Percentiles rank a stretch among this genome's conserved stretches.
phyloP scores from a whole-genome alignment of 2,888 invertebrate genomes.

The Agrypnus murinus region DNA sequence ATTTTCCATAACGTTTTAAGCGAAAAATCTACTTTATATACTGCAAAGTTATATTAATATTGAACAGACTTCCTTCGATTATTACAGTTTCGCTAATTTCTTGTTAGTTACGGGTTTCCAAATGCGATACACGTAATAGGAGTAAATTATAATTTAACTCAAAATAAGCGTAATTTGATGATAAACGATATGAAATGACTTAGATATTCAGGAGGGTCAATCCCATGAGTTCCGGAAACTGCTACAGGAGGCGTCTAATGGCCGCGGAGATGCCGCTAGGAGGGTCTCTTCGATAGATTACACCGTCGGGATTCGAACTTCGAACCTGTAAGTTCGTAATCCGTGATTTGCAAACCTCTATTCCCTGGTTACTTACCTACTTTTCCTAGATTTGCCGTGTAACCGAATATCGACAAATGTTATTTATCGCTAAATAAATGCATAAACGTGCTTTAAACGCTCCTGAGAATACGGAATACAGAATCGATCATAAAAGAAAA shows the following conservation, averaged over 20 bases:
- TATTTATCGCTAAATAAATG: conserved; percentile 26
- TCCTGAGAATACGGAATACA: no score
- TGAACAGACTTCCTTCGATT: no score
- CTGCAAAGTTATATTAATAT: no score
- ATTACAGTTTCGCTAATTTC: not conserved
- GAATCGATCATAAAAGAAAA: no score
- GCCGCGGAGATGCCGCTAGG: conserved; percentile 66
- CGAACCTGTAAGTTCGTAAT: conserved; percentile 68
- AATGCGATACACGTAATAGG: conserved; percentile 21
- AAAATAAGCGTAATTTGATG: conserved; percentile 66
- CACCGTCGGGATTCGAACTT: conserved; percentile 69
- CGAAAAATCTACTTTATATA: no score
- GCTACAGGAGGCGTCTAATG: conserved; percentile 63
- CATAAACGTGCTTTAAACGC: not conserved
- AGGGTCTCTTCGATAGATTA: conserved; percentile 68
- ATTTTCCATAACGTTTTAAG: no score
- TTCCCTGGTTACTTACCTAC: conserved; percentile 50
- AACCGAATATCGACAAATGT: conserved; percentile 12
- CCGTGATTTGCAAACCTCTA: conserved; percentile 68
- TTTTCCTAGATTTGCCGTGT: conserved; percentile 35
- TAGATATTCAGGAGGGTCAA: conserved; percentile 65
- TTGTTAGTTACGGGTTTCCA: conserved; percentile 10
- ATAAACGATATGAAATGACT: conserved; percentile 66
- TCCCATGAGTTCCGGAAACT: conserved; percentile 62
- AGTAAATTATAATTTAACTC: conserved; percentile 63